These are phyloP conservation scores for Keiferia lycopersicella DNA, from an alignment of 2,888 invertebrate genomes.

Conservation along the genomic window DNA sequence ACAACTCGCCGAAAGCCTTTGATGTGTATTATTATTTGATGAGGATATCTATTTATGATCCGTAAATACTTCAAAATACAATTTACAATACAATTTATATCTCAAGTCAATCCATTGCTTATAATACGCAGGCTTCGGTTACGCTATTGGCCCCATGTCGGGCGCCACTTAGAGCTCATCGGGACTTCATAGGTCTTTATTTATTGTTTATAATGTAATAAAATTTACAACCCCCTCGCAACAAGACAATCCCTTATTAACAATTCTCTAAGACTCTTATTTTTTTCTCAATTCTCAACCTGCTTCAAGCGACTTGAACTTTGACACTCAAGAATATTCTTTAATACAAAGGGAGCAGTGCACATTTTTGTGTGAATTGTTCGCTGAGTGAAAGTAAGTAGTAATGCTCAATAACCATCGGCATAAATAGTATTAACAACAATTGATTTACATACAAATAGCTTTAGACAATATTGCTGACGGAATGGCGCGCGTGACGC, in stretches of 20 bases:
- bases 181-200: constrained; percentile 65
- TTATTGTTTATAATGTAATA: constrained; percentile 77
- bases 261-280: constrained; percentile 67
- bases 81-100: not conserved
- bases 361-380: constrained; percentile 43
- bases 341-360: constrained; percentile 39
- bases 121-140: not conserved
- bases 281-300: constrained; percentile 48
- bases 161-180: constrained; percentile 35
- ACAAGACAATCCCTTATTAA: constrained; percentile 69
- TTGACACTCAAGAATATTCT: constrained; percentile 27
- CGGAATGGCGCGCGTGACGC: constrained; percentile 78
- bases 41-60: not conserved
- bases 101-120: constrained; percentile 11
- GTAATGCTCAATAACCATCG: constrained; percentile 78
- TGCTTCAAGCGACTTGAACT: not conserved
- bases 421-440: constrained; percentile 81
- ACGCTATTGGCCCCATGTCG: constrained; percentile 31
- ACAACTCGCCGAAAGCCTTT: too few relatives aligned
- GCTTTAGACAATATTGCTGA: constrained; percentile 81
- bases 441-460: constrained; percentile 82
- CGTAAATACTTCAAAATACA: not conserved
- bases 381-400: constrained; percentile 62
- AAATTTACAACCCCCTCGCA: constrained; percentile 68
- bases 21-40: too few relatives aligned